A percentile compares a stretch with the other conserved stretches of the same genome.
These are phyloP conservation scores for Hirtodrosophila trivittata DNA, from an alignment of 2,888 invertebrate genomes.

Conservation along the genomic window DNA sequence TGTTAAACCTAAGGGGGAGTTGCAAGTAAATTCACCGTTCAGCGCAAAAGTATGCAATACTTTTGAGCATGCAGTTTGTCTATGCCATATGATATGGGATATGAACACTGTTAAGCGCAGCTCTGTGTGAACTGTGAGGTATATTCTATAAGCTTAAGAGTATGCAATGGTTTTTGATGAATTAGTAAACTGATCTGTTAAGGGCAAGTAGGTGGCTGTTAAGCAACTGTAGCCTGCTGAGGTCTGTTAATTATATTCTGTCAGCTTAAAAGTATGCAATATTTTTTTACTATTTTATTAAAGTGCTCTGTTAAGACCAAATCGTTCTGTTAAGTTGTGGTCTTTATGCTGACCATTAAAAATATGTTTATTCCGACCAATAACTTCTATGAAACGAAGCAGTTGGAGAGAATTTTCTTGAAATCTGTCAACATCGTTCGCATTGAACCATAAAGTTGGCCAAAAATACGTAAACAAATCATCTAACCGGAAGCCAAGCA, in stretches of 20 bases:
- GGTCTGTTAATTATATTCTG: neutral
- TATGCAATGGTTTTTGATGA: constrained; percentile 4
- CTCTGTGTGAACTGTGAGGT: too few species aligned
- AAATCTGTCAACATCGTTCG: constrained; percentile 39
- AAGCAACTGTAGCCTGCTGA: neutral
- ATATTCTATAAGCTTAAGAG: too few species aligned
- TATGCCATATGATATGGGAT: too few species aligned
- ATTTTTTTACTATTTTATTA: neutral
- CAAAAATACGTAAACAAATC: constrained; percentile 12
- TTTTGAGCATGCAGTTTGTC: neutral
- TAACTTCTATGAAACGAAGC: constrained; percentile 29
- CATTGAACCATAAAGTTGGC: constrained; percentile 15
- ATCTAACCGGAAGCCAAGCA: neutral
- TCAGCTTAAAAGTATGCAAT: constrained; percentile 25
- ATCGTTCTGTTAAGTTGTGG: too few species aligned
- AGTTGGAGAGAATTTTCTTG: constrained; percentile 6
- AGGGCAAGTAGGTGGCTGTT: too few species aligned
- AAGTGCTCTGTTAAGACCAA: too few species aligned
- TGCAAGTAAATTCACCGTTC: neutral
- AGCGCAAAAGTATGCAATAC: constrained; percentile 21
- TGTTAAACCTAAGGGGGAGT: constrained; percentile 10
- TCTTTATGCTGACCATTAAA: too few species aligned
- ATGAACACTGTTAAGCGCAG: too few species aligned
- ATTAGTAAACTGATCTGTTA: too few species aligned
- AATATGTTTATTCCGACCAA: too few species aligned